Base-by-base conservation (phyloP, 2,113 vertebrate genomes). In the Thinocorus orbignyianus region DNA sequence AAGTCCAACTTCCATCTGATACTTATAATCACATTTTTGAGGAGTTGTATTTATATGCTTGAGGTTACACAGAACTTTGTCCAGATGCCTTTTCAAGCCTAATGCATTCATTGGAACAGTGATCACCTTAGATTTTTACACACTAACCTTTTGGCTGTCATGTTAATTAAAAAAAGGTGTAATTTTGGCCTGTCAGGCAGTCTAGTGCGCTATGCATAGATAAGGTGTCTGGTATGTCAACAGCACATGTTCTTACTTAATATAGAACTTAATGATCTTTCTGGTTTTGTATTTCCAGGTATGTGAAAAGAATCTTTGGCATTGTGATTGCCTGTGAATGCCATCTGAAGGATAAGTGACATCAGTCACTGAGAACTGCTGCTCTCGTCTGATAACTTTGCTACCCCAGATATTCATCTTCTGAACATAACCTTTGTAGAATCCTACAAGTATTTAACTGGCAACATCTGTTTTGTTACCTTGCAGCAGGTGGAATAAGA, bases 231-330 rank as follows among this genome's bases (percentile, higher is more conserved):
- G 81, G 54, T 90, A 6, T 13, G 13, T 87, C 73, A 54, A 62
- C 42, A 92, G 30, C 37, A 8, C 44, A 24, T 35, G 41, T 17
- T 87, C 28, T 64, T 82, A 54, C 13, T 85, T 58, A 93, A 49
- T n/a, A 16, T 1, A 31, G 55, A 77, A 18, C 13, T 33, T 49
- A 68, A 25, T 60, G n/a, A 64, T 39, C 11, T 81, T 69, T 52
- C 73, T 62, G 94, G 1, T 80, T 73, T 79, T 84, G 8, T 93
- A 2, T 93, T 95, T 81, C 57, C 90, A 98, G 98, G 95, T 87
- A 98, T 98, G 98, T 98, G 93, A 98, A 91, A n/a, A 11, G 49
- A 35, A 31, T 66, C 58, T 90, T 52, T 65, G 77, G 66, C 70
- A 6, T 15, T 41, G 55, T 65, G 20, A 64, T 79, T 89, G 71